These are phyloP conservation scores for Formica exsecta DNA, from an alignment of 1,140 invertebrate species.

Conservation along the genomic window DNA sequence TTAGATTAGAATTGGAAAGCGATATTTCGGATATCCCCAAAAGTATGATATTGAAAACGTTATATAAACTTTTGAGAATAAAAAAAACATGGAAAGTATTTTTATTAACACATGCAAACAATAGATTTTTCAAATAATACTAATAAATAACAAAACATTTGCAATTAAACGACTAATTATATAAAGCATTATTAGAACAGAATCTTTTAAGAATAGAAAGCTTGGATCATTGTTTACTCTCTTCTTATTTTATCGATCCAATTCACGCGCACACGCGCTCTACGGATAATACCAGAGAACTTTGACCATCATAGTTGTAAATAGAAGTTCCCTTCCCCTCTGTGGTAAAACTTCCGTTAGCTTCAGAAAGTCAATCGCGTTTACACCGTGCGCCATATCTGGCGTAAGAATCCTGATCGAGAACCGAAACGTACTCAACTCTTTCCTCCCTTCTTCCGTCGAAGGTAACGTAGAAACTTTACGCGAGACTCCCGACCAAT, in stretches of 20 bases:
- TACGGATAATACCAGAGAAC: slow-evolving; percentile 28
- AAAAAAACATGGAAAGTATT: neutral
- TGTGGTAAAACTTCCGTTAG: slow-evolving; percentile 41
- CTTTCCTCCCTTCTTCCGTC: slow-evolving; percentile 36
- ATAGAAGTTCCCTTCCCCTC: slow-evolving; percentile 19
- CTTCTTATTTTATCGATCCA: slow-evolving; percentile 14
- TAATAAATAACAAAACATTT: neutral
- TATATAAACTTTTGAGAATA: neutral
- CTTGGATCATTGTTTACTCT: slow-evolving; percentile 1
- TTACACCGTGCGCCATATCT: slow-evolving; percentile 36
- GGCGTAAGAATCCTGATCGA: slow-evolving; percentile 39
- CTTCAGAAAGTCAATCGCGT: slow-evolving; percentile 33
- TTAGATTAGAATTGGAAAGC: slow-evolving; percentile 32
- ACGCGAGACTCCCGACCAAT: slow-evolving; percentile 39
- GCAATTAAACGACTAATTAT: neutral
- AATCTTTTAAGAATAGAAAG: neutral
- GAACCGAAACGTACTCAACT: slow-evolving; percentile 43
- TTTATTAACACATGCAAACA: neutral
- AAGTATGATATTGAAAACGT: neutral
- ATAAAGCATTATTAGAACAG: neutral
- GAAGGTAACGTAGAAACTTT: slow-evolving; percentile 52
- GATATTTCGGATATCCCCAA: neutral
- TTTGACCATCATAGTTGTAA: slow-evolving; percentile 30
- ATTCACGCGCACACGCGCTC: slow-evolving; percentile 10
- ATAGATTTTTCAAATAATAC: neutral